These are phyloP conservation scores for Hemitrygon akajei DNA, from an alignment of 2,797 vertebrate species.

Conservation along the genomic window DNA sequence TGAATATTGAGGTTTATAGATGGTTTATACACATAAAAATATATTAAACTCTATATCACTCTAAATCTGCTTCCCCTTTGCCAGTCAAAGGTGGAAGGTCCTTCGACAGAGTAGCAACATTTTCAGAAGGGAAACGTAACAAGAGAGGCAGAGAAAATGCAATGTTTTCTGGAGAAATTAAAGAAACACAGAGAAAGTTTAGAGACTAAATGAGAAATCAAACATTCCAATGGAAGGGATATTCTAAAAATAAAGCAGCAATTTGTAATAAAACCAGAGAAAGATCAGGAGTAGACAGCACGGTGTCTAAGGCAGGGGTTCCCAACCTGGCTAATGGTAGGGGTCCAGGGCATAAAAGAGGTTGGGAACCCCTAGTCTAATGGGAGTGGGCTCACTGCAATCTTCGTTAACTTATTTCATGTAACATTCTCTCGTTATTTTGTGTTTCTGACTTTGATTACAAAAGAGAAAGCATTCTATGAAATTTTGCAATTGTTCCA, in stretches of 20 bases:
- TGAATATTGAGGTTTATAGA: constrained; percentile 21
- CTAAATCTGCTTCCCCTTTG: constrained; percentile 13
- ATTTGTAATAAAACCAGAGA: neutral
- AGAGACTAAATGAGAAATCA: neutral
- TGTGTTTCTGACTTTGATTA: neutral
- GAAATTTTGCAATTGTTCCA: neutral
- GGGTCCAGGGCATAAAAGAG: no score
- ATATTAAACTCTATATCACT: constrained; percentile 32
- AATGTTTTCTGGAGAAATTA: neutral
- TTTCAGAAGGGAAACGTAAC: neutral
- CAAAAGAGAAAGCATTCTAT: constrained; percentile 2
- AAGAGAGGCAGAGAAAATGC: neutral
- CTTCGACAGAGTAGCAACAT: neutral
- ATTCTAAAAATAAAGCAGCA: neutral
- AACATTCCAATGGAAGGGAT: neutral
- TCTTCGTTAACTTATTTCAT: neutral
- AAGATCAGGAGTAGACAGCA: neutral
- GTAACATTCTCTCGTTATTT: neutral
- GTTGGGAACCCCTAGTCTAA: no score
- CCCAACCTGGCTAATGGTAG: no score
- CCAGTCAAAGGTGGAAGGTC: neutral
- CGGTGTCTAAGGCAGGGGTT: no score
- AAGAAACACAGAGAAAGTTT: neutral
- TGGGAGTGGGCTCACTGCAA: neutral
- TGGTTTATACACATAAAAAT: constrained; percentile 27